phyloP scores from a whole-genome alignment of 2,113 vertebrate genomes.

The Hydrochoerus hydrochaeris region DNA sequence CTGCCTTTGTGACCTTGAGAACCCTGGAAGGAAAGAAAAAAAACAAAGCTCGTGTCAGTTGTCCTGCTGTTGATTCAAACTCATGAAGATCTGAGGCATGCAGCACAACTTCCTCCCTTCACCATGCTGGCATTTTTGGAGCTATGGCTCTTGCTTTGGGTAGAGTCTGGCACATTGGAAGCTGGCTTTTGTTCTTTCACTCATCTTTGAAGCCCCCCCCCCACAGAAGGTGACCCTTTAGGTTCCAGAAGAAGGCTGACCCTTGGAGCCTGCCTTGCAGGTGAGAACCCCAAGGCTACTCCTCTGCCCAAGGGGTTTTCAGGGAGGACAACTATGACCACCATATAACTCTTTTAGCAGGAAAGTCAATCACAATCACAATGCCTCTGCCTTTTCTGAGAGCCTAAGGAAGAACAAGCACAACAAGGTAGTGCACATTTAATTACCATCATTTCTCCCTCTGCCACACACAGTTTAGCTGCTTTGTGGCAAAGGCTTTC shows the following conservation, averaged over 20 bases:
- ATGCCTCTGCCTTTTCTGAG: not conserved
- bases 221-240: not conserved
- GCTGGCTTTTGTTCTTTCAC: not conserved
- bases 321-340: not conserved
- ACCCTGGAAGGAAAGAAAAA: conserved; percentile 74
- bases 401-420: not conserved
- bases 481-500: not conserved
- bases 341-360: not conserved
- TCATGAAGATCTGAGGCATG: not conserved
- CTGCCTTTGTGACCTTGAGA: conserved; percentile 68
- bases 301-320: not conserved
- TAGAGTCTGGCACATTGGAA: not conserved
- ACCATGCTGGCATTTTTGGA: not conserved
- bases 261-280: rapidly evolving
- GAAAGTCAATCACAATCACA: not conserved
- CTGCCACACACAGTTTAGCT: not conserved
- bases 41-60: not conserved
- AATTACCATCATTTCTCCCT: not conserved
- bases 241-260: not conserved
- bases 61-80: not conserved
- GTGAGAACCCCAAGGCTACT: too few species aligned
- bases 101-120: not conserved
- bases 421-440: not conserved
- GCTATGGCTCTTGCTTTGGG: not conserved
- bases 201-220: not conserved